A percentile compares a stretch with the other conserved stretches of the same genome.
Evolutionary conservation across 2,113 vertebrate genomes (phyloP).

Genomic region (Macaca fascicularis): DNA sequence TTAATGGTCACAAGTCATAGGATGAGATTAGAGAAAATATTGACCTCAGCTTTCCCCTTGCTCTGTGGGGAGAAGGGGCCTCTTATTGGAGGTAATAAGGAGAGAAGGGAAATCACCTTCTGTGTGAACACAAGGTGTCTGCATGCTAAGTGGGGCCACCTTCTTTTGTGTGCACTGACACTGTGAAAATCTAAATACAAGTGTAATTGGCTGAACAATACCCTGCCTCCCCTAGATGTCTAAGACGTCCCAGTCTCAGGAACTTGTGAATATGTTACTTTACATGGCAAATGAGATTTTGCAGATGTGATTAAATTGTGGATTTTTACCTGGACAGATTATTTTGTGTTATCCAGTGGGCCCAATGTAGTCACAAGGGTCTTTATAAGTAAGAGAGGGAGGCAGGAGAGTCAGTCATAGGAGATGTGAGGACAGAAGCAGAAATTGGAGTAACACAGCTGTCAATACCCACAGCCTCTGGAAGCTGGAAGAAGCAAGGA

Average conservation of each 20-base stretch:
- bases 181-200: background rate
- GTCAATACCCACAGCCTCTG: background rate
- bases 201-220: background rate
- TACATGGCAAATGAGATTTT: background rate
- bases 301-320: background rate
- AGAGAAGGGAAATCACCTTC: background rate
- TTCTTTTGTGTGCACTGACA: background rate
- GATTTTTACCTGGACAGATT: background rate
- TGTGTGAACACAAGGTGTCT: background rate
- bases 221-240: background rate
- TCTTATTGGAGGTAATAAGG: background rate
- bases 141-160: background rate
- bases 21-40: background rate
- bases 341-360: background rate
- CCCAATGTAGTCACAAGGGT: background rate
- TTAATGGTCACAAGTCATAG: constrained; percentile 30
- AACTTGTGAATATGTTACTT: background rate
- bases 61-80: background rate
- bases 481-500: background rate
- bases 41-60: background rate
- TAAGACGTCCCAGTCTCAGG: background rate
- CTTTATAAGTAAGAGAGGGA: background rate
- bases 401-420: background rate
- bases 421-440: background rate
- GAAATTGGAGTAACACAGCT: background rate